Base-by-base conservation (phyloP, 2,797 vertebrate genomes). In the Periophthalmus magnuspinnatus region DNA sequence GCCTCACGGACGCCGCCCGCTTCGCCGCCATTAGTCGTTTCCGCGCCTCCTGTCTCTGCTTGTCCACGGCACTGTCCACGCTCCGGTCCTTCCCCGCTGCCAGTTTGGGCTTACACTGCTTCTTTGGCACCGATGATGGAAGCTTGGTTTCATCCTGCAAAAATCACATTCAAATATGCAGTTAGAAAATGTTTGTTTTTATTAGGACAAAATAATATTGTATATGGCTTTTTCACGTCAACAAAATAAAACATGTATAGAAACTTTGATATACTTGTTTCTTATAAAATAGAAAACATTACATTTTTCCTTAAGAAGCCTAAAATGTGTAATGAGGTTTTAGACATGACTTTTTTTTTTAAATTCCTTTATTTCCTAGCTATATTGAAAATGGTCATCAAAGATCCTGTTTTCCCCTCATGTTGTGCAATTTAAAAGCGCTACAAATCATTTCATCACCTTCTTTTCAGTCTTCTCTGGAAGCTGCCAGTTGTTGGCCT, bases 11-110 rank as follows among this genome's bases (percentile, higher is more conserved):
- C 0, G 97, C 97, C 0, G 98, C 97, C 0, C 97, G 94, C 89
- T 99, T 99, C 71, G 97, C 97, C 0, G 97, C 98, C 96, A 99
- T 96, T 72, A 99, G 93, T 70, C 98, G 93, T 85, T 99, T 99
- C 74, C 97, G 95, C 56, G 97, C 98, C 86, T 99, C 97, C 90
- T 99, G 97, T 65, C 97, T 93, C 90, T 99, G 98, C 88, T 96
- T 99, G 94, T 99, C 98, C 3, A 92, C 94, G 0, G 95, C 95
- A 0, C 95, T 95, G 89, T 95, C 94, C 74, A 93, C 89, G 67
- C 95, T 94, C 85, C 95, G 94, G 90, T 99, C 98, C 36, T 96
- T 96, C 88, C 91, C 95, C 71, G 95, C 85, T 0, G 94, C 93
- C 16, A 95, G 92, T 91, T 95, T 96, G 78, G 95, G 93, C 90